phyloP scores from a whole-genome alignment of 2,113 vertebrate species.

The Coreoperca whiteheadi region DNA sequence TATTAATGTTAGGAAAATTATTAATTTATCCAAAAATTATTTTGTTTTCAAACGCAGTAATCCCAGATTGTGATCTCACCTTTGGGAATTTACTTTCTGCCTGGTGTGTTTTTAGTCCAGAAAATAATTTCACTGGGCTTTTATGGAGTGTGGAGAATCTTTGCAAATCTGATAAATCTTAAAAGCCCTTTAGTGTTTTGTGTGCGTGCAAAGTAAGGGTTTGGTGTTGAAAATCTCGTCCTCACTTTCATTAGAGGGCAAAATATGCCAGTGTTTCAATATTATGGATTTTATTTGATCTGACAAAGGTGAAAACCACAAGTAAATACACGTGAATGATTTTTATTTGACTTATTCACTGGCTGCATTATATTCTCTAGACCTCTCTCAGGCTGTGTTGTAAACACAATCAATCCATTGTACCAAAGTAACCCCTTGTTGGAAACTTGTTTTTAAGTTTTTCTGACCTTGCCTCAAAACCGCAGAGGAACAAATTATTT shows the following conservation, averaged over 20 bases:
- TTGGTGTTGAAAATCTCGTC: conserved; percentile 4
- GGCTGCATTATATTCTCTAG: conserved; percentile 24
- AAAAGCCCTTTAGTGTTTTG: conserved; percentile 21
- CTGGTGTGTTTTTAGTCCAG: too few relatives aligned
- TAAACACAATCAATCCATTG: conserved; percentile 22
- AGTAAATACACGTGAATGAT: conserved; percentile 25
- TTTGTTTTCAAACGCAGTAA: too few relatives aligned
- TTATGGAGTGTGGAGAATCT: background rate
- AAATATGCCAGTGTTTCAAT: conserved; percentile 1
- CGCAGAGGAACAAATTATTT: conserved; percentile 20
- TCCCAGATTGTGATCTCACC: too few relatives aligned
- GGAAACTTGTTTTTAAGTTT: conserved; percentile 21
- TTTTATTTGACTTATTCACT: conserved; percentile 19
- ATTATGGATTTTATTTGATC: conserved; percentile 31
- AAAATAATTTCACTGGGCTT: background rate
- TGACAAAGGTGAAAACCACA: conserved; percentile 25
- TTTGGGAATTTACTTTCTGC: too few relatives aligned
- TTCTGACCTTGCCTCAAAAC: conserved; percentile 41
- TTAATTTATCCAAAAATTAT: conserved; percentile 7
- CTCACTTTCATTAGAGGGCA: background rate
- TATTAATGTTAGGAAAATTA: background rate
- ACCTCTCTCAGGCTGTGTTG: conserved; percentile 14
- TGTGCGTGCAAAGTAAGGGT: background rate
- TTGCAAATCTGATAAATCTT: conserved; percentile 18
- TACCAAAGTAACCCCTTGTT: conserved; percentile 12